phyloP scores from a whole-genome alignment of 2,113 vertebrate genomes.

The Lasiurus borealis region DNA sequence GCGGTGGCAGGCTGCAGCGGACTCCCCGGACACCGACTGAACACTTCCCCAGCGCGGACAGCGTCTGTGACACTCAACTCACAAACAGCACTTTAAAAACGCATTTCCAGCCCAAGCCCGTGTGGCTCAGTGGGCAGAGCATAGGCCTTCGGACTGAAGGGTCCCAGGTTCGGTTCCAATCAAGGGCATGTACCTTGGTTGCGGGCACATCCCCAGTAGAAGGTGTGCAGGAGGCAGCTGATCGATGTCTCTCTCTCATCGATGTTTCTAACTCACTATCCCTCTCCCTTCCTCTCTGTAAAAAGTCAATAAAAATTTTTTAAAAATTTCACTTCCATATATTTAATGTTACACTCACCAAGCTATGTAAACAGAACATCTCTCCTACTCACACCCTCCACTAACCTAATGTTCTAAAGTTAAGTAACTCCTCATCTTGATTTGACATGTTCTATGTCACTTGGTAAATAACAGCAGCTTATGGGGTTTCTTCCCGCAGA shows the following conservation, averaged over 20 bases:
- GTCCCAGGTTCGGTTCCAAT: too few species aligned
- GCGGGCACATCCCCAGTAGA: too few species aligned
- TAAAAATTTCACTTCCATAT: background rate
- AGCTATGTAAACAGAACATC: conserved; percentile 43
- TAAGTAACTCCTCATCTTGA: conserved; percentile 33
- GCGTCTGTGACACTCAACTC: background rate
- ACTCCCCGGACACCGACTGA: conserved; percentile 7
- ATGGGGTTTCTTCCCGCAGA: background rate
- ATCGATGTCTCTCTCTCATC: too few species aligned
- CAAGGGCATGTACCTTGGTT: too few species aligned
- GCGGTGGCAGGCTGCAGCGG: conserved; percentile 6
- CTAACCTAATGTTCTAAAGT: conserved; percentile 1
- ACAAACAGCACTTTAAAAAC: conserved; percentile 27
- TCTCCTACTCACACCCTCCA: background rate
- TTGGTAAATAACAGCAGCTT: background rate
- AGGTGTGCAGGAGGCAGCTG: too few species aligned
- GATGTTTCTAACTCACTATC: too few species aligned
- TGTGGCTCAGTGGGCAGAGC: too few species aligned
- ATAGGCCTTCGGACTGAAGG: too few species aligned
- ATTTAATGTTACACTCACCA: conserved; percentile 42
- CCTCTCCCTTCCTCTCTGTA: too few species aligned
- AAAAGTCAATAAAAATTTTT: too few species aligned
- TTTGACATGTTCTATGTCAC: background rate
- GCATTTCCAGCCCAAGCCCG: background rate
- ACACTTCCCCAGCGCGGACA: too few species aligned